Conservation (phyloP, 2,113 vertebrate genomes). For the Zootoca vivipara region DNA sequence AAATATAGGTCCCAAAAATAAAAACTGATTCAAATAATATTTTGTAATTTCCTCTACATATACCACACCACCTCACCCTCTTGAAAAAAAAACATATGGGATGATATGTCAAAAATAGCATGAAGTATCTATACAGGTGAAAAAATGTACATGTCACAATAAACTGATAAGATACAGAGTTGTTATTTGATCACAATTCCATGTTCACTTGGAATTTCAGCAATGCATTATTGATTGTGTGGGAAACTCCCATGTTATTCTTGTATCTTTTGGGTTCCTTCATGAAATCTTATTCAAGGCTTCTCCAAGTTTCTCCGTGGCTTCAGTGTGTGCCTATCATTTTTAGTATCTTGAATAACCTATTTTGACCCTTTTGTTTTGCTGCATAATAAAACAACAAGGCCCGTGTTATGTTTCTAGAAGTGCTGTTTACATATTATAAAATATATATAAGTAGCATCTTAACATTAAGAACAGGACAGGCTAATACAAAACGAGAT, state of each 20-base stretch:
- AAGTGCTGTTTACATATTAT: conserved; percentile 39
- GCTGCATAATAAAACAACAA: conserved; percentile 72
- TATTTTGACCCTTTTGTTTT: conserved; percentile 69
- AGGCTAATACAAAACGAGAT: conserved; percentile 14
- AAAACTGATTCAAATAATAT: conserved; percentile 5
- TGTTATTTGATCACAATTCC: conserved; percentile 62
- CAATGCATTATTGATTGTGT: conserved; percentile 56
- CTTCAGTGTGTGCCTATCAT: conserved; percentile 67
- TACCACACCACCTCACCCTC: conserved; percentile 22
- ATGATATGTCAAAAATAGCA: conserved; percentile 48
- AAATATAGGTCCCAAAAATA: neutral
- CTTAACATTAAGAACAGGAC: conserved; percentile 8
- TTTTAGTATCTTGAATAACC: conserved; percentile 73
- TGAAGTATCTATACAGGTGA: conserved; percentile 30
- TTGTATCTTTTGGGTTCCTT: conserved; percentile 69
- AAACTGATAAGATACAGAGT: conserved; percentile 47
- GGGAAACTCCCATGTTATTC: conserved; percentile 61
- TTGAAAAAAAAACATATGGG: neutral
- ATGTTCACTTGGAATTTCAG: conserved; percentile 58
- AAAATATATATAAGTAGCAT: conserved; percentile 36
- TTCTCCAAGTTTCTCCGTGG: conserved; percentile 70
- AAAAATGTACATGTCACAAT: conserved; percentile 42
- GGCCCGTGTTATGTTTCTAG: conserved; percentile 57
- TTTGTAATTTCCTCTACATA: neutral
- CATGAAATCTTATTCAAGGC: conserved; percentile 64